A percentile compares a stretch with the other conserved stretches of the same genome.
Evolutionary conservation across 2,797 vertebrate genomes (phyloP).

Genomic region (Squalus acanthias): DNA sequence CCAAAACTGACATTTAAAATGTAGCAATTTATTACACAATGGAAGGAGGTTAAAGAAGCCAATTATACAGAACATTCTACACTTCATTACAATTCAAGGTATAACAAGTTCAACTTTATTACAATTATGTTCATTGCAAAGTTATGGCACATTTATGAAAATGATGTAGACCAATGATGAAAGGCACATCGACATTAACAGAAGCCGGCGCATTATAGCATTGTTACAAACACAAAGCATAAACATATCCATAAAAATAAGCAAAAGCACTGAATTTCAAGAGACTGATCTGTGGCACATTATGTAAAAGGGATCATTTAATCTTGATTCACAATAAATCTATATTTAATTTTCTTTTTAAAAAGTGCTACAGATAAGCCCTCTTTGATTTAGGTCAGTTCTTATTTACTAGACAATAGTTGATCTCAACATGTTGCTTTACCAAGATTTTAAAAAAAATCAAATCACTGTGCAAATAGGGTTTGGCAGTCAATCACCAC

Average conservation of each 20-base stretch:
- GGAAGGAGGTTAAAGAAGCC: slow-evolving; percentile 43
- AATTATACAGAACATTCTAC: slow-evolving; percentile 40
- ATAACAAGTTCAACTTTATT: slow-evolving; percentile 62
- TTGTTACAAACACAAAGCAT: slow-evolving; percentile 38
- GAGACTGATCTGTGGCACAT: slow-evolving; percentile 19
- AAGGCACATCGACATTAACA: slow-evolving; percentile 70
- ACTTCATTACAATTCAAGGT: slow-evolving; percentile 28
- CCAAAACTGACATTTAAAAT: neutral
- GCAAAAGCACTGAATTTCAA: slow-evolving; percentile 20
- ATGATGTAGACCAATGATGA: slow-evolving; percentile 57
- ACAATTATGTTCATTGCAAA: slow-evolving; percentile 64
- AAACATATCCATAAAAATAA: slow-evolving; percentile 34
- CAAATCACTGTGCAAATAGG: neutral
- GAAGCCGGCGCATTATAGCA: slow-evolving; percentile 43
- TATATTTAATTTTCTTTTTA: neutral
- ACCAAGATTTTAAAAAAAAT: neutral
- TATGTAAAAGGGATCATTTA: slow-evolving; percentile 1
- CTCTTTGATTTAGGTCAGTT: neutral
- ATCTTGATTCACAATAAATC: neutral
- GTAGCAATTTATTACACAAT: slow-evolving; percentile 32
- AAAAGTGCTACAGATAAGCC: neutral
- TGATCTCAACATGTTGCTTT: neutral
- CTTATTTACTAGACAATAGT: neutral
- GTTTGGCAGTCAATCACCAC: neutral
- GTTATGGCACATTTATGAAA: slow-evolving; percentile 62